These are phyloP conservation scores for Anarsia innoxiella DNA, from an alignment of 2,888 invertebrate genomes.

Conservation along the genomic window DNA sequence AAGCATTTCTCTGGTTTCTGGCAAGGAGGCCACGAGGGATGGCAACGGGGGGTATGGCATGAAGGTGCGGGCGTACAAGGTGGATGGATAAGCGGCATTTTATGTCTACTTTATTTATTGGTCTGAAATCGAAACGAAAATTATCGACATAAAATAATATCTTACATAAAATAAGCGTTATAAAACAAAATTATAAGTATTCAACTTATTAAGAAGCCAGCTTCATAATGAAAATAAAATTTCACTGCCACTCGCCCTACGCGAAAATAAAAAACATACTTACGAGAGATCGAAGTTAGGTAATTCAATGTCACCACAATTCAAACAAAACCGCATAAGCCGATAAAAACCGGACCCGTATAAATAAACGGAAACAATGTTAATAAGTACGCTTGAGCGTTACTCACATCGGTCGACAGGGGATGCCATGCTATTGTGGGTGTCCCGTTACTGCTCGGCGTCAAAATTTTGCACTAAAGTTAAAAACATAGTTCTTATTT, in stretches of 20 bases:
- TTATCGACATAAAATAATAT: too few species aligned
- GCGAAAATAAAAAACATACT: slow-evolving; percentile 5
- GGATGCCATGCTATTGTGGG: neutral
- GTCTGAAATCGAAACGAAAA: too few species aligned
- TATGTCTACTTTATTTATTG: neutral
- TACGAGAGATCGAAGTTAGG: too few species aligned
- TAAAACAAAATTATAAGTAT: neutral
- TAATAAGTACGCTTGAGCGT: too few species aligned
- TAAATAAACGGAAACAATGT: too few species aligned
- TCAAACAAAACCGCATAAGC: too few species aligned
- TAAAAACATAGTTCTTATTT: slow-evolving; percentile 25
- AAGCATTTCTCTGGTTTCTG: slow-evolving; percentile 52
- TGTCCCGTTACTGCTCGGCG: slow-evolving; percentile 31
- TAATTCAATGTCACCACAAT: too few species aligned
- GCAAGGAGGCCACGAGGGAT: slow-evolving; percentile 55
- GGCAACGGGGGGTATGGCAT: slow-evolving; percentile 52
- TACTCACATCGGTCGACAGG: neutral
- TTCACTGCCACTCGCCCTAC: slow-evolving; percentile 35
- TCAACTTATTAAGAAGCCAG: slow-evolving; percentile 34
- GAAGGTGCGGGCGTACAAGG: slow-evolving; percentile 59
- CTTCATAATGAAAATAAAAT: slow-evolving; percentile 22
- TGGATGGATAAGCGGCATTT: slow-evolving; percentile 35
- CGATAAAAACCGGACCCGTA: too few species aligned
- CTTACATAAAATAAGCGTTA: too few species aligned
- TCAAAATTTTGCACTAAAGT: slow-evolving; percentile 51